Base-by-base conservation (phyloP, 2,113 vertebrate genomes). In the Chaenocephalus aceratus region DNA sequence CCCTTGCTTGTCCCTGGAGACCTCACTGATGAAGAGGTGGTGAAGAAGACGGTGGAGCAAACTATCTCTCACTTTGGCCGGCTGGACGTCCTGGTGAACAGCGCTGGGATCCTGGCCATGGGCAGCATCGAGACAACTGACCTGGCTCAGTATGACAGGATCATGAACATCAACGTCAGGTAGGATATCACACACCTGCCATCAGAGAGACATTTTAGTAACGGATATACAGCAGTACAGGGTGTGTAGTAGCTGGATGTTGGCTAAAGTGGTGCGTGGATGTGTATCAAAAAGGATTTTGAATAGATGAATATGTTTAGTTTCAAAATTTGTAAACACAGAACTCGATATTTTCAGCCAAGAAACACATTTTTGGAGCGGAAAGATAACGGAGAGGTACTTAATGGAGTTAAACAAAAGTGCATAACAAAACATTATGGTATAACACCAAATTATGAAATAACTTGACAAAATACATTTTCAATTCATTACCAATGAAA, bases 111-210 rank as follows among this genome's bases (percentile, higher is more conserved):
- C 75, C 84, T 96, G 53, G 87, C 91, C 30, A 94, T 95, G 94
- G 96, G 95, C 71, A 89, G 86, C 65, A 95, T 96, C 48, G 95
- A 96, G 90, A 95, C 93, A 1, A 78, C 93, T 0, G 88, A 94
- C 71, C 74, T 96, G 69, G 86, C 88, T 36, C 94, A 96, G 86
- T 96, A 93, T 54, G 96, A 96, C 89, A 93, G 82, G 26, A 82
- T 95, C 84, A 96, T 96, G 96, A 92, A 95, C 41, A 69, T 95
- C 74, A 96, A 96, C 10, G 94, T 95, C 72, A 95, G 96, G 96
- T 96, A 82, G 59, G 87, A 46, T 46, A 18, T 10, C 36, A 23
- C 11, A 52, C 16, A 13, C 30, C 61, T 46, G 45, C 10, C 30
- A 54, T 41, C 23, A 9, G 9, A 9, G 30, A 58, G 4, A 64